Conservation (phyloP, 2,888 invertebrate genomes). For the Tetrapedia diversipes region DNA sequence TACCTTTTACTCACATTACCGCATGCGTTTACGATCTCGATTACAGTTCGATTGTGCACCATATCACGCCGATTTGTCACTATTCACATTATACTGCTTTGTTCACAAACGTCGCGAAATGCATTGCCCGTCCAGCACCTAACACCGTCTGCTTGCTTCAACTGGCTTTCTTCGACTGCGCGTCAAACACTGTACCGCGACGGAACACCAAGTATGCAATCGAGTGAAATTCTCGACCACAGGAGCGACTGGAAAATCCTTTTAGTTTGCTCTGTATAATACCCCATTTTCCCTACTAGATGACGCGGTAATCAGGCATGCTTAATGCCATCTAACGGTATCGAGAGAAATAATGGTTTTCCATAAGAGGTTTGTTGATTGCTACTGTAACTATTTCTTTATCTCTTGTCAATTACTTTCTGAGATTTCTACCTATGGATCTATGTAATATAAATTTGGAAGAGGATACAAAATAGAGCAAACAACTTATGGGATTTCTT, state of each 20-base stretch:
- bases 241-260: constrained; percentile 49
- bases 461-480: too few species aligned
- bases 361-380: not conserved
- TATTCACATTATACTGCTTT: constrained; percentile 56
- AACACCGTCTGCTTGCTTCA: constrained; percentile 41
- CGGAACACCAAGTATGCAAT: constrained; percentile 27
- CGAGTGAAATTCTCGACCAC: constrained; percentile 37
- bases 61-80: constrained; percentile 50
- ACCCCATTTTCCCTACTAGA: not conserved
- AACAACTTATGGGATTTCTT: too few species aligned
- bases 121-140: constrained; percentile 60
- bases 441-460: too few species aligned
- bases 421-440: too few species aligned
- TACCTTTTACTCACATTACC: constrained; percentile 58
- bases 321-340: not conserved
- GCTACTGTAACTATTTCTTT: not conserved
- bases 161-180: constrained; percentile 47
- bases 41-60: constrained; percentile 40
- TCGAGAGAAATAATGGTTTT: not conserved
- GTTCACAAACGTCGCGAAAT: constrained; percentile 44
- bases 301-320: not conserved
- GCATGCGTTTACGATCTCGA: constrained; percentile 22
- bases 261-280: not conserved
- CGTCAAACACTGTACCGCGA: constrained; percentile 32
- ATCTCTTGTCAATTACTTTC: not conserved